Evolutionary conservation across 2,797 vertebrate genomes (phyloP).

Genomic region (Epinephelus coioides): DNA sequence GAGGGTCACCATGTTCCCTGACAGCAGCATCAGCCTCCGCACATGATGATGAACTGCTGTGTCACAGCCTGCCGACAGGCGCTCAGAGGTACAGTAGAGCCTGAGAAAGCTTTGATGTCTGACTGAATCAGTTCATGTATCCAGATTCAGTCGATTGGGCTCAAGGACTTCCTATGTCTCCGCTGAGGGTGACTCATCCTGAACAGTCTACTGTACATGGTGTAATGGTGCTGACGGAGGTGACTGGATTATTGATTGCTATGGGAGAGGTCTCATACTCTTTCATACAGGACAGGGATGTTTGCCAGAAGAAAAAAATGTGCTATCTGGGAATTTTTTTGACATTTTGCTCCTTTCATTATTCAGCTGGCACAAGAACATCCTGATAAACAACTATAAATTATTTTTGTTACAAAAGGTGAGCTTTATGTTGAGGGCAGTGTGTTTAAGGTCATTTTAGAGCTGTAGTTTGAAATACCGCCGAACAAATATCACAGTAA

Average conservation of each 20-base stretch:
- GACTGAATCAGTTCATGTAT: slow-evolving; percentile 17
- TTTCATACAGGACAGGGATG: slow-evolving; percentile 4
- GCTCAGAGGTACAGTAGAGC: not conserved
- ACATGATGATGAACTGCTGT: slow-evolving; percentile 6
- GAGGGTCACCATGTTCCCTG: slow-evolving; percentile 36
- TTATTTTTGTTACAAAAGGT: too few relatives aligned
- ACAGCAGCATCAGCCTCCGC: not conserved
- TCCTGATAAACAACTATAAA: too few relatives aligned
- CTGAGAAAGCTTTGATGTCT: not conserved
- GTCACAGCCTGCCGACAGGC: slow-evolving; percentile 37
- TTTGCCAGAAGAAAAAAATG: not conserved
- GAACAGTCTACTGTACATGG: not conserved
- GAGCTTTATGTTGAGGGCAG: not conserved
- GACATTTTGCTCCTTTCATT: not conserved
- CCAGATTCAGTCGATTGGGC: slow-evolving; percentile 21
- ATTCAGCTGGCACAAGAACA: not conserved
- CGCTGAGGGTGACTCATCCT: slow-evolving; percentile 42
- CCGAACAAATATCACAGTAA: not conserved
- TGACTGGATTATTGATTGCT: slow-evolving; percentile 53
- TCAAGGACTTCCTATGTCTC: slow-evolving; percentile 52
- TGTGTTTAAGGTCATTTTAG: not conserved
- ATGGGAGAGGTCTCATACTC: slow-evolving; percentile 26
- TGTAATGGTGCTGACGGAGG: slow-evolving; percentile 41
- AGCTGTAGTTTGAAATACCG: not conserved
- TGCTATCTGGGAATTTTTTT: not conserved